Conservation (phyloP, 2,888 invertebrate genomes). For the Augiades crinisus region DNA sequence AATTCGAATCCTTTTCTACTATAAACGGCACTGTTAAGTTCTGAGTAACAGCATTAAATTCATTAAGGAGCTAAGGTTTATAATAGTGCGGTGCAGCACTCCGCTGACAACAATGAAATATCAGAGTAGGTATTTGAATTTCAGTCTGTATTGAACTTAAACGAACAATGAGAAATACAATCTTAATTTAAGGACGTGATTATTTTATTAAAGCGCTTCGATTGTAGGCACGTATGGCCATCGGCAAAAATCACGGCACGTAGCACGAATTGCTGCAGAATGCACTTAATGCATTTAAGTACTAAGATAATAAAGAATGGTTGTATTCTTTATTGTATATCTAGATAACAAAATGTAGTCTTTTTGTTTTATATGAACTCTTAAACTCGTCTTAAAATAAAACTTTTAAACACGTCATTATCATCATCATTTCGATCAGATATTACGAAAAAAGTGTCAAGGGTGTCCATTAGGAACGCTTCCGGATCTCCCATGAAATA, state of each 20-base stretch:
- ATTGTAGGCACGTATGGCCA: slow-evolving; percentile 13
- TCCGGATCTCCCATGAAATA: no score
- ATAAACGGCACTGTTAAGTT: slow-evolving; percentile 2
- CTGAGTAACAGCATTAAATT: slow-evolving; percentile 17
- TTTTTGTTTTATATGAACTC: background rate
- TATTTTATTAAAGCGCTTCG: slow-evolving; percentile 16
- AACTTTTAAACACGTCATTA: no score
- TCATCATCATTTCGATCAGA: no score
- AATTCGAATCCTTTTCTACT: slow-evolving; percentile 14
- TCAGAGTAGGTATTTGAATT: slow-evolving; percentile 20
- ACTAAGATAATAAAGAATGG: background rate
- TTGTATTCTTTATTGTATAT: no score
- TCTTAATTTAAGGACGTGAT: slow-evolving; percentile 20
- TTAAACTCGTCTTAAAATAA: background rate
- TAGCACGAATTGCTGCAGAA: slow-evolving; percentile 9
- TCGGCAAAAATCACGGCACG: slow-evolving; percentile 19
- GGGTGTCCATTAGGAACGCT: no score
- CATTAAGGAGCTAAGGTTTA: slow-evolving; percentile 10
- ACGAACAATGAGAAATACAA: slow-evolving; percentile 20
- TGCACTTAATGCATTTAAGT: slow-evolving; percentile 17
- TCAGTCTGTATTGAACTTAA: slow-evolving; percentile 16
- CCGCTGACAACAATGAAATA: slow-evolving; percentile 14
- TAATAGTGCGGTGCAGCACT: slow-evolving; percentile 14
- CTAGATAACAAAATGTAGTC: no score
- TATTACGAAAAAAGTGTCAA: no score